Conservation (phyloP, 2,797 vertebrate genomes). For the Cetoscarus ocellatus region DNA sequence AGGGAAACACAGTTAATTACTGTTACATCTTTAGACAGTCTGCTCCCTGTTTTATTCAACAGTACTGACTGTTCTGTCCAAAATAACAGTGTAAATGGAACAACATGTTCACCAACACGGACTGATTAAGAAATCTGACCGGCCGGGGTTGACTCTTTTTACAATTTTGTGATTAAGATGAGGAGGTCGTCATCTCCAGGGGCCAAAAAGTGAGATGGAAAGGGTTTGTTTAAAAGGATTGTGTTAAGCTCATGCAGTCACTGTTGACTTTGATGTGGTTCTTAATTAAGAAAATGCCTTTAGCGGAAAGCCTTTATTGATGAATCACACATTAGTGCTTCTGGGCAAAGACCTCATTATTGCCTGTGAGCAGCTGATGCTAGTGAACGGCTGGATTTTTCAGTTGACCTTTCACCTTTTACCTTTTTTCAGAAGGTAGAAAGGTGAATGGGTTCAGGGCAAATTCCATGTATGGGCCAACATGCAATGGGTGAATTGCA, state of each 20-base stretch:
- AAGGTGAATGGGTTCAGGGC: too few relatives aligned
- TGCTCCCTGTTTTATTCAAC: constrained; percentile 18
- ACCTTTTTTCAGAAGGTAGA: neutral
- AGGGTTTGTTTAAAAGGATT: constrained; percentile 30
- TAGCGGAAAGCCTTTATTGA: constrained; percentile 31
- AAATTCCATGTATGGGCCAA: too few relatives aligned
- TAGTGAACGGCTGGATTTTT: constrained; percentile 13
- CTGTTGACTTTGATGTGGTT: constrained; percentile 30
- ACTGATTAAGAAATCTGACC: constrained; percentile 57
- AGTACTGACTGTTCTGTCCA: constrained; percentile 60
- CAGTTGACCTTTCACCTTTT: constrained; percentile 6
- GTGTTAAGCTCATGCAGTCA: constrained; percentile 35
- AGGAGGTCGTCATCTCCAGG: constrained; percentile 46
- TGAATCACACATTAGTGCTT: constrained; percentile 22
- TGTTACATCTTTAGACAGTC: neutral
- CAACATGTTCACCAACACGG: constrained; percentile 55
- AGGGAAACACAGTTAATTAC: constrained; percentile 2
- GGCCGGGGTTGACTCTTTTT: constrained; percentile 50
- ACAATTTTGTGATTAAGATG: constrained; percentile 72
- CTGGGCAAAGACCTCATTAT: constrained; percentile 19
- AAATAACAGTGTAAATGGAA: constrained; percentile 56
- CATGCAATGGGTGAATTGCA: neutral
- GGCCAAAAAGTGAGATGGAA: constrained; percentile 42
- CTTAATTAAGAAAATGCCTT: constrained; percentile 22
- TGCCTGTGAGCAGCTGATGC: constrained; percentile 31